phyloP scores from a whole-genome alignment of 2,888 invertebrate genomes.

The Aleiodes leptofemur region DNA sequence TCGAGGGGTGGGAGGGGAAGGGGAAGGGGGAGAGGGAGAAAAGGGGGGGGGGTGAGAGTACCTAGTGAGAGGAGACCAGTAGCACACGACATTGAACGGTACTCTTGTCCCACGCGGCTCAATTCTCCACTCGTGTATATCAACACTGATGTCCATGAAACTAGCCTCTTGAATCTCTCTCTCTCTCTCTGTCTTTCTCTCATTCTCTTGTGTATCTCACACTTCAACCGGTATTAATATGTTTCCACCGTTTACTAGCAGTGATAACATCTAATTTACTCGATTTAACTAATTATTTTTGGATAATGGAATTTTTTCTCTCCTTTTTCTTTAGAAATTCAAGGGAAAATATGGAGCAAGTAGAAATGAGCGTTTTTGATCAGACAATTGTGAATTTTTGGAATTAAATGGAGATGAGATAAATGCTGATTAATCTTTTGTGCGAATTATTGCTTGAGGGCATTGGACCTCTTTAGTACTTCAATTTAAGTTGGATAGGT shows the following conservation, averaged over 20 bases:
- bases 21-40: no score
- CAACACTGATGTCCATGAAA: constrained; percentile 34
- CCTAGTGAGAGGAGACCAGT: constrained; percentile 37
- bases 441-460: constrained; percentile 9
- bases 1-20: neutral
- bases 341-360: neutral
- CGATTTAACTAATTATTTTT: neutral
- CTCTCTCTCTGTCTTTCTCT: neutral
- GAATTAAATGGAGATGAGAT: neutral
- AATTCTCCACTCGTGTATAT: constrained; percentile 57
- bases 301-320: neutral
- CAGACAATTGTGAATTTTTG: neutral
- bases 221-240: constrained; percentile 18
- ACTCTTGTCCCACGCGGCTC: constrained; percentile 70
- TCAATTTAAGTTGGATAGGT: constrained; percentile 63
- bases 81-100: constrained; percentile 65
- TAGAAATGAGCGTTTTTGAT: neutral
- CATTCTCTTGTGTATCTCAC: constrained; percentile 9
- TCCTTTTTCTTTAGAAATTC: no score
- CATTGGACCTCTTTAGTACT: constrained; percentile 32
- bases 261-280: neutral
- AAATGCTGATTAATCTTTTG: constrained; percentile 25
- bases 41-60: constrained; percentile 36
- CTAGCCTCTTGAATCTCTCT: constrained; percentile 36
- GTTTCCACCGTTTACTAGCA: neutral